phyloP scores from a whole-genome alignment of 2,797 vertebrate genomes.

The Natrix natrix region DNA sequence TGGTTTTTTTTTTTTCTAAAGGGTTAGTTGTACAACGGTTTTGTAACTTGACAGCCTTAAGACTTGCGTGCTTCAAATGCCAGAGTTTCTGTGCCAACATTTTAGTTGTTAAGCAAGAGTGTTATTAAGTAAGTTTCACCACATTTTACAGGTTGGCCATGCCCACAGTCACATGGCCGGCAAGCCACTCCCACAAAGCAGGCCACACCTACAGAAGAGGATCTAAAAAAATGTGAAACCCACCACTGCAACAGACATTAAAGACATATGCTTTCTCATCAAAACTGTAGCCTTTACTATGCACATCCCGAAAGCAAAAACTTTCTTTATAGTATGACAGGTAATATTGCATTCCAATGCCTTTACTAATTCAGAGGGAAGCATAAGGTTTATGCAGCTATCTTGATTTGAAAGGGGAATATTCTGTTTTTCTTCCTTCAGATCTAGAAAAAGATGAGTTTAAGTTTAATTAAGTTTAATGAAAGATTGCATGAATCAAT shows the following conservation, averaged over 20 bases:
- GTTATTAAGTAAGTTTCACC: too few relatives aligned
- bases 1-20: too few relatives aligned
- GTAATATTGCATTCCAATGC: background rate
- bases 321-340: slow-evolving; percentile 3
- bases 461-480: background rate
- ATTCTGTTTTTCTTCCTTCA: background rate
- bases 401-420: background rate
- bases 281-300: background rate
- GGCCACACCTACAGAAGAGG: too few relatives aligned
- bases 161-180: too few relatives aligned
- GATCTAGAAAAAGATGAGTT: background rate
- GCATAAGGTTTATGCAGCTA: background rate
- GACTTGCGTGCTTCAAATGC: too few relatives aligned
- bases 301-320: slow-evolving; percentile 16
- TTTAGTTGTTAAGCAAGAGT: too few relatives aligned
- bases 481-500: background rate
- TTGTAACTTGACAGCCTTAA: too few relatives aligned
- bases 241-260: background rate
- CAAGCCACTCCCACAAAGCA: too few relatives aligned
- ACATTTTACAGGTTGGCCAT: too few relatives aligned
- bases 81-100: too few relatives aligned
- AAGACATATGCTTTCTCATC: background rate
- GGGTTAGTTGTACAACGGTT: too few relatives aligned
- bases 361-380: background rate
- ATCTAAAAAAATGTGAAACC: too few relatives aligned